Base-by-base conservation (phyloP, 2,797 vertebrate species). In the Hirundo rustica region DNA sequence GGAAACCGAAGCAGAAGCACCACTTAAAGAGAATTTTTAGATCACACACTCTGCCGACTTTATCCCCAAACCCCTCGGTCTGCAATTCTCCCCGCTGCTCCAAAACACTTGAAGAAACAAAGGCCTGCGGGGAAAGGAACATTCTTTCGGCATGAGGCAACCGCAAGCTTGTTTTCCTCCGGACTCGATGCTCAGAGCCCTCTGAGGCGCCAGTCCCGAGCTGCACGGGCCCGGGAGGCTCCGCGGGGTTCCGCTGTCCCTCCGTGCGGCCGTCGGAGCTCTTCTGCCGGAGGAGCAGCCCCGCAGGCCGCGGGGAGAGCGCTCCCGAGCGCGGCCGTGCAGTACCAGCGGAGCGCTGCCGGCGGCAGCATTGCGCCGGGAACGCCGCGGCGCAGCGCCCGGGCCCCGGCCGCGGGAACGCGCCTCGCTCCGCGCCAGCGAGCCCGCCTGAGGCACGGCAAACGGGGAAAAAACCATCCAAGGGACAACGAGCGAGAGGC, bases 361-460 rank as follows among this genome's bases (percentile, higher is more conserved):
- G 96, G 98, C 93, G 99, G 99, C 98, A 99, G 98, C 98, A 99
- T 99, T 98, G 98, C 91, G 98, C 97, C 94, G 94, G 85, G 72
- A 97, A 91, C 89, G 92, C 62, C 6, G 47, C 68, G 89, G 34
- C 88, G n/a, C n/a, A n/a, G n/a, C n/a, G n/a, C n/a, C n/a, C n/a
- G n/a, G n/a, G n/a, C n/a, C n/a, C n/a, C n/a, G n/a, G n/a, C n/a
- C n/a, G n/a, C n/a, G n/a, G n/a, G n/a, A n/a, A n/a, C n/a, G n/a
- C n/a, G n/a, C n/a, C n/a, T n/a, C n/a, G n/a, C n/a, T n/a, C n/a
- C n/a, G n/a, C n/a, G n/a, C n/a, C n/a, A n/a, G n/a, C n/a, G n/a
- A n/a, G n/a, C n/a, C n/a, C n/a, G n/a, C n/a, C n/a, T n/a, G n/a
- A n/a, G n/a, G n/a, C n/a, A 16, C 1, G 15, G 55, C 9, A 9